phyloP scores from a whole-genome alignment of 2,113 vertebrate genomes.

The Colossoma macropomum region DNA sequence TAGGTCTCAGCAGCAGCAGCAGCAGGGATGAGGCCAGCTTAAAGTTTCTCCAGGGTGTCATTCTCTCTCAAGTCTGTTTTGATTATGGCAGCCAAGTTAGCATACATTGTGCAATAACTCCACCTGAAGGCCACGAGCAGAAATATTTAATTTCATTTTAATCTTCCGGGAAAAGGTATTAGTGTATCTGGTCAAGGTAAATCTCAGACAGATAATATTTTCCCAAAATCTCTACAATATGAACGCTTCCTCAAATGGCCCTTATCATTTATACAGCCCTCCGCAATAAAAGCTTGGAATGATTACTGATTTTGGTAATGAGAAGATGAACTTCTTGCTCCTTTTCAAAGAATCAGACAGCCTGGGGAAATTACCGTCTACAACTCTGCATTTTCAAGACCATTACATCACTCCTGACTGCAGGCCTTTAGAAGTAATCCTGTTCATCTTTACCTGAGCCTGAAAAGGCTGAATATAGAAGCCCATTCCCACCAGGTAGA shows the following conservation, averaged over 20 bases:
- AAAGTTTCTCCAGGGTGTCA: slow-evolving; percentile 27
- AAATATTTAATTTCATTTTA: slow-evolving; percentile 25
- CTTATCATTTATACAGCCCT: background rate
- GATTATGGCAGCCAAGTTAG: slow-evolving; percentile 9
- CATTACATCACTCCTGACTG: background rate
- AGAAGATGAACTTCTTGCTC: background rate
- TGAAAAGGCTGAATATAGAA: background rate
- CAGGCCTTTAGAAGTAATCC: background rate
- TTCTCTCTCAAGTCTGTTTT: slow-evolving; percentile 53
- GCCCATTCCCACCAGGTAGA: too few relatives aligned
- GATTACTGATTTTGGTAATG: background rate
- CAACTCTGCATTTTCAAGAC: background rate
- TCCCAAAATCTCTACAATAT: background rate
- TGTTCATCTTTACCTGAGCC: background rate
- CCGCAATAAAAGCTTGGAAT: background rate
- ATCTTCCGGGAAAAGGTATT: background rate
- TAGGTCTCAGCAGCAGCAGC: background rate
- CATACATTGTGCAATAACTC: slow-evolving; percentile 41
- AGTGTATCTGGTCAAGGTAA: slow-evolving; percentile 50
- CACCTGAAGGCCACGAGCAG: background rate
- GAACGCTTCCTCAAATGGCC: background rate
- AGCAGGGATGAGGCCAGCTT: slow-evolving; percentile 34
- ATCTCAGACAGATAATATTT: background rate
- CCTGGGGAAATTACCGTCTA: background rate
- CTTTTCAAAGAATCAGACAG: background rate